phyloP scores from a whole-genome alignment of 1,140 invertebrate genomes.

The Drosophila saltans region DNA sequence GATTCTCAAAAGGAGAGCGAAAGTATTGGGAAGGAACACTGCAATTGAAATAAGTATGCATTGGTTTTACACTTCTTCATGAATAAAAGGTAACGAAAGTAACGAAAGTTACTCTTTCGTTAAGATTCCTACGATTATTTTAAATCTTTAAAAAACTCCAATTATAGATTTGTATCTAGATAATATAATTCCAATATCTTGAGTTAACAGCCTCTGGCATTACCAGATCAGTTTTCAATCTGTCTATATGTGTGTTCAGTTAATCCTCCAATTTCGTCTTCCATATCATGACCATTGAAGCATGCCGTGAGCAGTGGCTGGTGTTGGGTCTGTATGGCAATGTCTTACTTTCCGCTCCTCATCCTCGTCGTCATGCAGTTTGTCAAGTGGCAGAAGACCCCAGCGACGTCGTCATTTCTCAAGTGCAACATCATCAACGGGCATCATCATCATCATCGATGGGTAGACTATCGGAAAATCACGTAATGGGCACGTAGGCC shows the following conservation, averaged over 20 bases:
- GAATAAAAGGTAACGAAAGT: too few relatives aligned
- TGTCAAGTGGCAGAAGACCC: conserved; percentile 18
- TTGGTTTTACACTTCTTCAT: too few relatives aligned
- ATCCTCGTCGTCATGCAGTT: background rate
- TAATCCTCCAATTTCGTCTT: conserved; percentile 21
- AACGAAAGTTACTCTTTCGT: too few relatives aligned
- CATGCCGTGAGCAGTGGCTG: conserved; percentile 27
- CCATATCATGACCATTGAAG: conserved; percentile 37
- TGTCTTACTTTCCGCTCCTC: conserved; percentile 14
- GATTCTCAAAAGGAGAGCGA: too few relatives aligned
- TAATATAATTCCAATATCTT: background rate
- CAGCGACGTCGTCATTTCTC: conserved; percentile 32
- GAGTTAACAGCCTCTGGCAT: background rate
- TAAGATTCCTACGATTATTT: too few relatives aligned
- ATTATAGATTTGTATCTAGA: background rate
- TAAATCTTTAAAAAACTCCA: too few relatives aligned
- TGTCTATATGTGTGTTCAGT: background rate
- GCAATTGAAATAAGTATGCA: too few relatives aligned
- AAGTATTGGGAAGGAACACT: too few relatives aligned
- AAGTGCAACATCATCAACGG: conserved; percentile 34
- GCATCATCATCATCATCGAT: conserved; percentile 44
- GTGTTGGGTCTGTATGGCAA: conserved; percentile 13
- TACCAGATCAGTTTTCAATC: background rate
- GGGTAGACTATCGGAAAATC: conserved; percentile 74
- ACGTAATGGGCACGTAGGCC: conserved; percentile 78